Evolutionary conservation across 2,797 vertebrate genomes (phyloP).

Genomic region (Pipistrellus kuhlii): DNA sequence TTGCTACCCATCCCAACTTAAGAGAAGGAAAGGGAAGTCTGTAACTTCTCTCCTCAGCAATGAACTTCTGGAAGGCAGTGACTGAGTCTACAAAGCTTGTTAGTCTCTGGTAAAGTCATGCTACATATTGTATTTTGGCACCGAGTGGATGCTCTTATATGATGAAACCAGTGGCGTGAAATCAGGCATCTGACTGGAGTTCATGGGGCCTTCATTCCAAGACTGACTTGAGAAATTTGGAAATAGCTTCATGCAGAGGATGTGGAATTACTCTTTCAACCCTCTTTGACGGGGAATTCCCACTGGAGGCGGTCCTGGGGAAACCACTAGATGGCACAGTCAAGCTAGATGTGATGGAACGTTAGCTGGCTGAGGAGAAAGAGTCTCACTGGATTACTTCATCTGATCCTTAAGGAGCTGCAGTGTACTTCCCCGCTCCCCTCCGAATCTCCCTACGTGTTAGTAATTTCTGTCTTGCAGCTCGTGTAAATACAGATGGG

Average conservation of each 20-base stretch:
- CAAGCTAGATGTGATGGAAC: neutral
- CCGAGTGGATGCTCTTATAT: neutral
- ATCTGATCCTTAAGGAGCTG: neutral
- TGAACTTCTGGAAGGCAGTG: neutral
- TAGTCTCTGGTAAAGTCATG: neutral
- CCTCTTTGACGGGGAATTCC: neutral
- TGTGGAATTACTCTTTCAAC: neutral
- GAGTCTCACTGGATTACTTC: accelerated
- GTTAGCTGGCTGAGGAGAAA: accelerated
- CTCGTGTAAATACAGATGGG: slow-evolving; percentile 60
- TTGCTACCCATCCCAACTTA: neutral
- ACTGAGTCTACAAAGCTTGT: neutral
- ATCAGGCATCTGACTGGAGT: neutral
- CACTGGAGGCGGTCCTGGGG: accelerated
- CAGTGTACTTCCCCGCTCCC: neutral
- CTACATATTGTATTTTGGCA: neutral
- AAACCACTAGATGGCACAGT: slow-evolving; percentile 84
- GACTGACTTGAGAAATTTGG: neutral
- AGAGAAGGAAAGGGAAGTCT: neutral
- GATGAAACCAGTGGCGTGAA: neutral
- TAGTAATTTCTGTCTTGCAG: slow-evolving; percentile 62
- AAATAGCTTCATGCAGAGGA: neutral
- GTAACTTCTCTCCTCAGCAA: neutral
- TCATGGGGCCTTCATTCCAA: neutral
- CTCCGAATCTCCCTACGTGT: slow-evolving; percentile 1